phyloP scores from a whole-genome alignment of 2,113 vertebrate species.

The Megalops atlanticus region DNA sequence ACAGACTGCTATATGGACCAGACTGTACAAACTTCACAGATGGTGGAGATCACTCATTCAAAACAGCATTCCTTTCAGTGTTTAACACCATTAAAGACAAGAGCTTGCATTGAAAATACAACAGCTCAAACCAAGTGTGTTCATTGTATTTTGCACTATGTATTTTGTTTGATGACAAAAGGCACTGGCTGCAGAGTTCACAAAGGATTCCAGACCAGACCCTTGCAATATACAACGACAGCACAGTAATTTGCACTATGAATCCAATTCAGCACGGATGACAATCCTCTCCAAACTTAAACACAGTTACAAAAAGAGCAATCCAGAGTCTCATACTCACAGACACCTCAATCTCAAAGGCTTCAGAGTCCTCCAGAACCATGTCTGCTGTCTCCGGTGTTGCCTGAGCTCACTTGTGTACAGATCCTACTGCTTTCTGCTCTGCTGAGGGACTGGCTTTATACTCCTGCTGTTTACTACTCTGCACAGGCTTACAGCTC shows the following conservation, averaged over 20 bases:
- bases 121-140: not conserved
- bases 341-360: constrained; percentile 70
- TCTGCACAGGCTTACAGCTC: constrained; percentile 55
- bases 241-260: not conserved
- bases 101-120: not conserved
- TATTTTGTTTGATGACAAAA: not conserved
- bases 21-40: not conserved
- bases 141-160: not conserved
- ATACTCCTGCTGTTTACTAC: constrained; percentile 60
- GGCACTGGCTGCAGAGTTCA: not conserved
- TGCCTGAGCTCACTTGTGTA: not conserved
- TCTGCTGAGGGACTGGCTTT: constrained; percentile 52
- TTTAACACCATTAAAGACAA: too few species aligned
- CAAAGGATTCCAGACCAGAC: not conserved
- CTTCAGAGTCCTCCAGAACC: constrained; percentile 75
- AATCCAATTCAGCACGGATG: not conserved
- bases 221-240: not conserved
- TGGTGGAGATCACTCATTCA: not conserved
- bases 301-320: not conserved
- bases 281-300: not conserved
- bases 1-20: not conserved
- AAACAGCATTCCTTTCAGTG: too few species aligned
- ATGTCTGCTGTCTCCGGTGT: constrained; percentile 65
- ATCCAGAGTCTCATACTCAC: constrained; percentile 35
- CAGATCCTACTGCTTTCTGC: constrained; percentile 38